phyloP scores from a whole-genome alignment of 2,113 vertebrate species.

The Stigmatopora argus region DNA sequence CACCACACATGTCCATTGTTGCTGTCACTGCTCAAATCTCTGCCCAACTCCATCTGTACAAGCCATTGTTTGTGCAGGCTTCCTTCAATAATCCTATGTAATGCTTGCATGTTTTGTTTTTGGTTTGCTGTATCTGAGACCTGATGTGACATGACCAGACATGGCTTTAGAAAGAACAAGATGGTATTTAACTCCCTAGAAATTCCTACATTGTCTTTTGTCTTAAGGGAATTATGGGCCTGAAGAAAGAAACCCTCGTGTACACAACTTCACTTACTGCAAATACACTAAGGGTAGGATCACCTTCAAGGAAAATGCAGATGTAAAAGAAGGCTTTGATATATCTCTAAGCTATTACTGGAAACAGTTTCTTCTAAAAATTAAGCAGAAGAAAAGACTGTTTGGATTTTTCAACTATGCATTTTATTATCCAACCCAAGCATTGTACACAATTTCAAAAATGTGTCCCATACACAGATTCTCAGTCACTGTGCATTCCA shows the following conservation, averaged over 20 bases:
- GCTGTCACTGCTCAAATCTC: conserved; percentile 59
- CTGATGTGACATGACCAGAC: conserved; percentile 65
- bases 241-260: conserved; percentile 46
- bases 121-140: conserved; percentile 45
- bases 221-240: conserved; percentile 54
- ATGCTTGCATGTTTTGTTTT: conserved; percentile 65
- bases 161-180: conserved; percentile 34
- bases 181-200: conserved; percentile 33
- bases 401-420: conserved; percentile 16
- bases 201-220: conserved; percentile 46
- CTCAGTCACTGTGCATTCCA: conserved; percentile 24
- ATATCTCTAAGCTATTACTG: conserved; percentile 29
- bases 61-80: conserved; percentile 64
- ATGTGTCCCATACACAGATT: conserved; percentile 11
- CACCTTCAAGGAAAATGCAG: conserved; percentile 55
- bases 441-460: conserved; percentile 27
- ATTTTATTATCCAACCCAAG: conserved; percentile 5
- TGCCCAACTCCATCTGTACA: conserved; percentile 46
- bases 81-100: conserved; percentile 72
- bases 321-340: conserved; percentile 33
- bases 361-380: conserved; percentile 39
- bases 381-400: conserved; percentile 12
- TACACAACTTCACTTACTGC: conserved; percentile 8
- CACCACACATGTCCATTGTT: conserved; percentile 71
- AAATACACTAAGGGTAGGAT: neutral